Evolutionary conservation across 2,888 invertebrate species (phyloP).

Genomic region (Idaea biselata): DNA sequence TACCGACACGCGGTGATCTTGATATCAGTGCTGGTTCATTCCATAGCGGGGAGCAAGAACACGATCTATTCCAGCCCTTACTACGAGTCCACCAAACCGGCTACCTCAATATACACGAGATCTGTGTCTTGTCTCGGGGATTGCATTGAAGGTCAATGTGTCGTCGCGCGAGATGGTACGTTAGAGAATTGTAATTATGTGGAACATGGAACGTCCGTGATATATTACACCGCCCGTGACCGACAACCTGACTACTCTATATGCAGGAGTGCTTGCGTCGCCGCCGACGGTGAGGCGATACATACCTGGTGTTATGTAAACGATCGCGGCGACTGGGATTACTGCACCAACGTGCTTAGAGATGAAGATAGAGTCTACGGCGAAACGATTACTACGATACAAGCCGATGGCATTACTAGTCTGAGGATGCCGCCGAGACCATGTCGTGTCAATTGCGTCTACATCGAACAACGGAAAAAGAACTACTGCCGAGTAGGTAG

Average conservation of each 20-base stretch:
- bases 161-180: not conserved
- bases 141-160: not conserved
- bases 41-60: not conserved
- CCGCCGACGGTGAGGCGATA: not conserved
- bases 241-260: not conserved
- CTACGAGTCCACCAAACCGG: not conserved
- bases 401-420: too few relatives aligned
- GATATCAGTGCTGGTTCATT: not conserved
- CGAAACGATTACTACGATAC: too few relatives aligned
- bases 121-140: not conserved
- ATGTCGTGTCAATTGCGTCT: not conserved
- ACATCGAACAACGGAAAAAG: not conserved
- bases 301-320: not conserved
- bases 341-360: not conserved
- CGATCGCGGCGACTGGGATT: not conserved
- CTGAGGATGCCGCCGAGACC: not conserved
- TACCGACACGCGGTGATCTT: not conserved
- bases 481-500: not conserved
- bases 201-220: not conserved
- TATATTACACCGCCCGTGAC: not conserved
- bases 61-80: not conserved
- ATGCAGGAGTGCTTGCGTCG: not conserved
- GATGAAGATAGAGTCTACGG: too few relatives aligned
- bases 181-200: not conserved
- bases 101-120: not conserved